Evolutionary conservation across 2,113 vertebrate species (phyloP).

Genomic region (Phycodurus eques): DNA sequence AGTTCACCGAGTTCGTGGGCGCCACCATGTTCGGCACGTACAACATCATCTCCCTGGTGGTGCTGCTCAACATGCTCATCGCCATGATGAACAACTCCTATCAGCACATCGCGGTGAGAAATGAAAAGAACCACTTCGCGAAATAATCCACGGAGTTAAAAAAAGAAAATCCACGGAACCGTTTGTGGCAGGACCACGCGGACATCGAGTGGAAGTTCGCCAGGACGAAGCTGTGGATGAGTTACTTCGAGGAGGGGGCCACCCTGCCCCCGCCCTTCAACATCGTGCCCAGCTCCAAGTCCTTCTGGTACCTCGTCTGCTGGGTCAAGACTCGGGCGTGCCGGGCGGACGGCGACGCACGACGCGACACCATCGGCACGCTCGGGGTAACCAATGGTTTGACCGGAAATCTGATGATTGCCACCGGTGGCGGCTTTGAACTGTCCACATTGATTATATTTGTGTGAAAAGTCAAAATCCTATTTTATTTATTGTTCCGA

Average conservation of each 20-base stretch:
- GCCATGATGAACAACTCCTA: conserved; percentile 99
- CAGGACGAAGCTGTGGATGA: conserved; percentile 99
- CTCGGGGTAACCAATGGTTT: conserved; percentile 82
- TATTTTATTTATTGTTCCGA: too few relatives aligned
- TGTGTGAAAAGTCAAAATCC: too few relatives aligned
- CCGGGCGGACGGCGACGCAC: conserved; percentile 80
- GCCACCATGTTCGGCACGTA: conserved; percentile 99
- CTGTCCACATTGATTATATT: too few relatives aligned
- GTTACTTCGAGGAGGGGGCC: conserved; percentile 98
- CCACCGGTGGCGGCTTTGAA: too few relatives aligned
- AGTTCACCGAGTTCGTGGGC: conserved; percentile 96
- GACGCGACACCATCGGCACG: conserved; percentile 84
- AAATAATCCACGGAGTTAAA: too few relatives aligned
- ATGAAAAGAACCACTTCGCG: conserved; percentile 6
- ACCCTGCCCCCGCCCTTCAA: conserved; percentile 97
- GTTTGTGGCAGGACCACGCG: conserved; percentile 85
- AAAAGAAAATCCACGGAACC: too few relatives aligned
- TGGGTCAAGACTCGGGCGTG: conserved; percentile 89
- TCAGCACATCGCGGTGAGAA: conserved; percentile 95
- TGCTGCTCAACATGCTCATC: conserved; percentile 98
- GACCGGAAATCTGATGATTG: neutral
- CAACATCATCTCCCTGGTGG: conserved; percentile 96
- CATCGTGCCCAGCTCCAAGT: conserved; percentile 94
- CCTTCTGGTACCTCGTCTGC: conserved; percentile 87
- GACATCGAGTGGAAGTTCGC: conserved; percentile 99